Evolutionary conservation across 2,797 vertebrate genomes (phyloP).

Genomic region (Crocidura indochinensis): DNA sequence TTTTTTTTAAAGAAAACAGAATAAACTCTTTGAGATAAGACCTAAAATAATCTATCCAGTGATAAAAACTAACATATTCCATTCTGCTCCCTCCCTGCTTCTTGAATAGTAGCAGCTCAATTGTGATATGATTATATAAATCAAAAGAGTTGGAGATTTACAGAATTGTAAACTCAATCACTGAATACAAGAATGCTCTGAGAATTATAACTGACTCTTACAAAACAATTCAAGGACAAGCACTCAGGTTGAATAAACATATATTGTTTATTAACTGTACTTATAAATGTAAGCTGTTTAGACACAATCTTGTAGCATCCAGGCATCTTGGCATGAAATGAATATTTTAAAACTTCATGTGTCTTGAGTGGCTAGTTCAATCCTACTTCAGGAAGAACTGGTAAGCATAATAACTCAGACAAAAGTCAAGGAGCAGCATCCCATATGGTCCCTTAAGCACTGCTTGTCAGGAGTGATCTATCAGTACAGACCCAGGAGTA

Average conservation of each 20-base stretch:
- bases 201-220: slow-evolving; percentile 27
- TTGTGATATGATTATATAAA: neutral
- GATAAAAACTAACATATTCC: neutral
- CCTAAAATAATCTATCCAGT: neutral
- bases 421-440: slow-evolving; percentile 2
- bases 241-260: neutral
- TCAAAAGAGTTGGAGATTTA: slow-evolving; percentile 7
- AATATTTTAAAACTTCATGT: neutral
- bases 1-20: slow-evolving; percentile 22
- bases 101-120: neutral
- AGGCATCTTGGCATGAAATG: neutral
- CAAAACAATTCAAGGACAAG: slow-evolving; percentile 30
- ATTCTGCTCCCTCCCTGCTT: neutral
- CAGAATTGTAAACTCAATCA: neutral
- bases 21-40: neutral
- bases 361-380: slow-evolving; percentile 22
- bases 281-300: slow-evolving; percentile 8
- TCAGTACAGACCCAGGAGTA: no score
- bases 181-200: slow-evolving; percentile 4
- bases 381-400: slow-evolving; percentile 23
- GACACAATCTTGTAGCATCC: neutral
- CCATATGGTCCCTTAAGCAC: no score
- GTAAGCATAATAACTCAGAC: neutral
- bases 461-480: no score
- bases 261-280: neutral